phyloP scores from a whole-genome alignment of 1,140 invertebrate species.

The Steinernema khuongi region DNA sequence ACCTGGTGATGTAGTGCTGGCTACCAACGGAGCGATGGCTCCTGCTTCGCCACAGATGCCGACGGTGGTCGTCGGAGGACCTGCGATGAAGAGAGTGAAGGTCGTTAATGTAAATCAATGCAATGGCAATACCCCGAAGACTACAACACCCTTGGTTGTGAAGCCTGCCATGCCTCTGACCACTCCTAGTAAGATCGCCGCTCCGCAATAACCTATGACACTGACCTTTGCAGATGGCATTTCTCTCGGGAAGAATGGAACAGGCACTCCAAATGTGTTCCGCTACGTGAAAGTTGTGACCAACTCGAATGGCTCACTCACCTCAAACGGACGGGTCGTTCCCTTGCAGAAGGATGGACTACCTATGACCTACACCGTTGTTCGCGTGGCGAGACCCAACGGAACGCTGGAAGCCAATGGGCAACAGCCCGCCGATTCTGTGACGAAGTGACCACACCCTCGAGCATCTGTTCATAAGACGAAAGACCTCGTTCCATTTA shows the following conservation, averaged over 20 bases:
- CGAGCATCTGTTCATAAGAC: too few relatives aligned
- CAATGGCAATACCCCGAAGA: not conserved
- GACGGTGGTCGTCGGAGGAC: not conserved
- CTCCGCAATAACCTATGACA: not conserved
- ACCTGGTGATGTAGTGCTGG: not conserved
- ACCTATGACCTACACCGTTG: not conserved
- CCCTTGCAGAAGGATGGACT: too few relatives aligned
- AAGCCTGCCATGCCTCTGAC: not conserved
- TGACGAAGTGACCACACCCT: not conserved
- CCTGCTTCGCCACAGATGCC: not conserved
- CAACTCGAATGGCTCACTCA: not conserved
- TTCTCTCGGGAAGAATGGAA: not conserved
- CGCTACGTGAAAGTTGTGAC: not conserved
- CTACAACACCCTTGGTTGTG: not conserved
- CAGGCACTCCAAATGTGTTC: not conserved
- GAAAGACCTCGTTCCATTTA: not conserved
- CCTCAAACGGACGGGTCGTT: not conserved
- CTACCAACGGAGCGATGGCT: slow-evolving; percentile 15
- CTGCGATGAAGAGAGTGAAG: not conserved
- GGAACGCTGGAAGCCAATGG: not conserved
- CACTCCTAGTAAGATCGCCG: not conserved
- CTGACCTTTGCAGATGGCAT: not conserved
- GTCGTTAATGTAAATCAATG: not conserved
- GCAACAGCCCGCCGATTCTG: not conserved
- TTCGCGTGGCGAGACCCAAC: not conserved